These are phyloP conservation scores for Dendrocincla fuliginosa DNA, from an alignment of 2,797 vertebrate genomes.

Conservation along the genomic window DNA sequence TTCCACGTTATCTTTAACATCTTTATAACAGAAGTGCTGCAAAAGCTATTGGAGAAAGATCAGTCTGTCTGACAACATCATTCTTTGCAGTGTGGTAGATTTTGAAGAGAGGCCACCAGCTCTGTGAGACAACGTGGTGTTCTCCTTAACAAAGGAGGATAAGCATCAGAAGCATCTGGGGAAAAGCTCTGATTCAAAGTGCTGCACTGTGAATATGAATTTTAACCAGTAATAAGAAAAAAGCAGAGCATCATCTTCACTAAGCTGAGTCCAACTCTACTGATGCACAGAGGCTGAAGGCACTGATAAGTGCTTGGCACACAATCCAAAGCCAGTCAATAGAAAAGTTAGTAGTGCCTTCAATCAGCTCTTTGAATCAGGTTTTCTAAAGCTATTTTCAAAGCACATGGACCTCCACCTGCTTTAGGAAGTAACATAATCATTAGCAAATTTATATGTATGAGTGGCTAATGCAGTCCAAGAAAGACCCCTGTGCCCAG, in stretches of 20 bases:
- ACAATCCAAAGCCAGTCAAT: not conserved
- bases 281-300: not conserved
- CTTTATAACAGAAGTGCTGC: constrained; percentile 47
- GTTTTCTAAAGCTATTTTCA: not conserved
- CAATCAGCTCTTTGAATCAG: not conserved
- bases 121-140: not conserved
- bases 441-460: not conserved
- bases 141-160: constrained; percentile 50
- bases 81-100: constrained; percentile 4
- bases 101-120: constrained; percentile 37
- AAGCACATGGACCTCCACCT: not conserved
- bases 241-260: not conserved
- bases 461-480: not conserved
- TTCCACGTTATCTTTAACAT: constrained; percentile 48
- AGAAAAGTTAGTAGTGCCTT: not conserved
- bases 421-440: not conserved
- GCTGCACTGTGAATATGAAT: constrained; percentile 46
- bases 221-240: not conserved
- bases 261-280: not conserved
- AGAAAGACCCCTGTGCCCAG: not conserved
- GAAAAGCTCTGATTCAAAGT: constrained; percentile 41
- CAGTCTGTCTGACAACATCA: constrained; percentile 47
- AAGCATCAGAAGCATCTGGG: constrained; percentile 59
- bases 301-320: not conserved
- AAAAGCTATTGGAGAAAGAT: constrained; percentile 51